Percentiles rank a stretch among this genome's conserved stretches.
Evolutionary conservation across 2,113 vertebrate genomes (phyloP).

Genomic region (Cromileptes altivelis): DNA sequence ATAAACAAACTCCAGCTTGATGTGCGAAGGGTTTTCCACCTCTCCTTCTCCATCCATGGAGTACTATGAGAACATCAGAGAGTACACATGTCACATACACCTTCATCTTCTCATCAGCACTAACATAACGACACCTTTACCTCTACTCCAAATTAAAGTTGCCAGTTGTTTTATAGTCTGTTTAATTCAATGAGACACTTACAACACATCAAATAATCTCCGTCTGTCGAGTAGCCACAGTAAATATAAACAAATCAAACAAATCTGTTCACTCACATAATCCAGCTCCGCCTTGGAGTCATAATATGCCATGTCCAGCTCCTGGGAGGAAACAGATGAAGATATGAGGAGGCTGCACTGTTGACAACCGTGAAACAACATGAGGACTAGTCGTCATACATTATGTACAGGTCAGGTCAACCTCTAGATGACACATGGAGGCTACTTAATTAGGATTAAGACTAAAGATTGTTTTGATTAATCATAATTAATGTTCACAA

Average conservation of each 20-base stretch:
- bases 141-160: not conserved
- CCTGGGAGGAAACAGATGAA: constrained; percentile 80
- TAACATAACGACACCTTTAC: too few relatives aligned
- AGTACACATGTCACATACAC: not conserved
- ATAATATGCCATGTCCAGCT: constrained; percentile 95
- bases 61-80: constrained; percentile 60
- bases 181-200: not conserved
- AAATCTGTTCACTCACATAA: constrained; percentile 89
- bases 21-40: constrained; percentile 88
- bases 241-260: constrained; percentile 8
- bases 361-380: constrained; percentile 5
- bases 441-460: not conserved
- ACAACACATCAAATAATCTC: not conserved
- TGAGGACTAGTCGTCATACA: constrained; percentile 6
- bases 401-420: not conserved
- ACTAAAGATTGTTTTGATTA: not conserved
- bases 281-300: constrained; percentile 97
- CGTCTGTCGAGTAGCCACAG: not conserved
- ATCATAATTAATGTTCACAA: not conserved
- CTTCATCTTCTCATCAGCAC: not conserved
- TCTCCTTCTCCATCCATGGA: constrained; percentile 89
- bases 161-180: not conserved
- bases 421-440: not conserved
- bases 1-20: constrained; percentile 95
- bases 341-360: constrained; percentile 4